phyloP scores from a whole-genome alignment of 2,113 vertebrate species.

The Camelus dromedarius region DNA sequence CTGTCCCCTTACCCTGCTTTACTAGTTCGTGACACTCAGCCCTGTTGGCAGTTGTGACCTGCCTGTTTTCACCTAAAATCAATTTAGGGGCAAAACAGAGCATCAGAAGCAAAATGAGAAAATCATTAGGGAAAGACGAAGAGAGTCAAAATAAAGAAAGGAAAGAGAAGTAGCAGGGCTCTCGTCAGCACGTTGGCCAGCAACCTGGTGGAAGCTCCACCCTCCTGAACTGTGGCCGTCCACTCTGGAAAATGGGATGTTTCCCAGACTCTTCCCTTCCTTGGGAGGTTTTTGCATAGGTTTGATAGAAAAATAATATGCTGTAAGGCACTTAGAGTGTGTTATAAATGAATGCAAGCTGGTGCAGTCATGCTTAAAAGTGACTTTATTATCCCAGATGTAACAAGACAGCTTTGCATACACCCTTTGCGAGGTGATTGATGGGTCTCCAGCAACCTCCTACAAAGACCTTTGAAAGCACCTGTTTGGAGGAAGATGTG shows the following conservation, averaged over 20 bases:
- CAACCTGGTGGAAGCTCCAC: not conserved
- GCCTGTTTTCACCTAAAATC: not conserved
- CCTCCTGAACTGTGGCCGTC: not conserved
- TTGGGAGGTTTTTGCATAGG: not conserved
- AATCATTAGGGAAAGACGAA: not conserved
- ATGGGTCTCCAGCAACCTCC: not conserved
- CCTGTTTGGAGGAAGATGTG: not conserved
- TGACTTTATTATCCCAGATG: not conserved
- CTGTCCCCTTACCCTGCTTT: not conserved
- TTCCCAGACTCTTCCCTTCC: not conserved
- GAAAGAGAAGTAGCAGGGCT: not conserved
- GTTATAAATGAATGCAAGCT: not conserved
- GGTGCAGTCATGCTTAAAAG: not conserved
- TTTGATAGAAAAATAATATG: not conserved
- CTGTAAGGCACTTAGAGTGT: not conserved
- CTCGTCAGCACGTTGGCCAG: accelerated
- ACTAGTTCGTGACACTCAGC: not conserved
- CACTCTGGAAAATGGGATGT: not conserved
- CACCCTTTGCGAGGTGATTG: not conserved
- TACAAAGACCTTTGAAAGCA: not conserved
- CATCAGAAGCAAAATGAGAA: not conserved
- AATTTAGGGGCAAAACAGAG: not conserved
- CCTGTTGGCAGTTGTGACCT: not conserved
- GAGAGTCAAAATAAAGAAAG: not conserved
- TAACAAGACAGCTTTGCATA: not conserved